phyloP scores from a whole-genome alignment of 1,140 invertebrate species.

The Apis cerana region DNA sequence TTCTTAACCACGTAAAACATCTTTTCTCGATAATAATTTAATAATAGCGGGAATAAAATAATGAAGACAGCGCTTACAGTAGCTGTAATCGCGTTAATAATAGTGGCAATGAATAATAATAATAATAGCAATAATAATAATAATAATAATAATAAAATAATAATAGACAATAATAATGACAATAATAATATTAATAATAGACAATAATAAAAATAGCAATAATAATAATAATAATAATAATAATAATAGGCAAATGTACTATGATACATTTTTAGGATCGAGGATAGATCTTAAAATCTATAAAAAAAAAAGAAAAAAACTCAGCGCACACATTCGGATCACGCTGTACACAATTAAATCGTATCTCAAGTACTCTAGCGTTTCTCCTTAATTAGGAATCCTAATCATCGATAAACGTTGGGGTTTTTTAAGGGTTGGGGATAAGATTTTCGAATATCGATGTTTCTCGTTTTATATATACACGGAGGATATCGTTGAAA shows the following conservation, averaged over 20 bases:
- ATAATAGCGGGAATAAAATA: conserved; percentile 69
- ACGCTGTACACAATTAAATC: conserved; percentile 43
- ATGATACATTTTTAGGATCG: conserved; percentile 73
- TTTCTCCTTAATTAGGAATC: neutral
- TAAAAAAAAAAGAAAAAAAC: conserved; percentile 41
- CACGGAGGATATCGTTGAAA: conserved; percentile 44
- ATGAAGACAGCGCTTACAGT: conserved; percentile 63
- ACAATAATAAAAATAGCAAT: conserved; percentile 64
- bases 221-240: conserved; percentile 60
- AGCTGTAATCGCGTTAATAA: conserved; percentile 68
- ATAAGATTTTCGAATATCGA: conserved; percentile 49
- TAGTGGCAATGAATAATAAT: conserved; percentile 65
- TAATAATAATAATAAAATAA: conserved; percentile 45
- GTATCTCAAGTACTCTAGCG: conserved; percentile 31
- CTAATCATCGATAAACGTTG: conserved; percentile 48
- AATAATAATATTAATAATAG: conserved; percentile 45
- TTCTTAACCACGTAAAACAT: conserved; percentile 77
- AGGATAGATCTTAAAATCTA: conserved; percentile 69
- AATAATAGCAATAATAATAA: conserved; percentile 61
- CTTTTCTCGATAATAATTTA: conserved; percentile 71
- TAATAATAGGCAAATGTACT: conserved; percentile 62
- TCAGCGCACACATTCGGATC: conserved; percentile 40
- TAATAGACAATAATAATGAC: conserved; percentile 68
- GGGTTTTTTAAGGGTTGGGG: neutral
- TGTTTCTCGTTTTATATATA: conserved; percentile 46